Percentiles rank a stretch among this genome's conserved stretches.
Evolutionary conservation across 2,113 vertebrate species (phyloP).

Genomic region (Blennius ocellaris): DNA sequence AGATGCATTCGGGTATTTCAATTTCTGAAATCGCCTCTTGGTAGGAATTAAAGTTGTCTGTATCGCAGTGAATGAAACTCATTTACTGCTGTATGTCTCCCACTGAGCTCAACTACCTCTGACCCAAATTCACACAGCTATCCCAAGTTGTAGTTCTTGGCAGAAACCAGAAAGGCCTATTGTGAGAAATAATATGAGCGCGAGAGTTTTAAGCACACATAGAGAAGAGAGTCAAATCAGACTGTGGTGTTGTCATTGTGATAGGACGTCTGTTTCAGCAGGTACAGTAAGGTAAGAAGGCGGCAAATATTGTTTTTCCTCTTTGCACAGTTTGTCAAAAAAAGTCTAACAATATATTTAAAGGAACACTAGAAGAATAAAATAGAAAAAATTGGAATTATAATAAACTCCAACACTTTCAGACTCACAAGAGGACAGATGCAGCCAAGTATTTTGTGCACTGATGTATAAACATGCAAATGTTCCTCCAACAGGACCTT

Average conservation of each 20-base stretch:
- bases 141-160: neutral
- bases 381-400: neutral
- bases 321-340: too few relatives aligned
- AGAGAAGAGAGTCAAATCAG: neutral
- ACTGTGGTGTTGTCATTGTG: neutral
- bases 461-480: neutral
- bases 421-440: neutral
- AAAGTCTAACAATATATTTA: neutral
- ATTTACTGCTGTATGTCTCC: neutral
- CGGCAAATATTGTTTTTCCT: neutral
- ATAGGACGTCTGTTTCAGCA: neutral
- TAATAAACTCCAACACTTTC: neutral
- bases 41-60: too few relatives aligned
- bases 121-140: neutral
- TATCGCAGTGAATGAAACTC: neutral
- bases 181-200: too few relatives aligned
- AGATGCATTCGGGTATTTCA: neutral
- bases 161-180: neutral
- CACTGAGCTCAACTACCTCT: neutral
- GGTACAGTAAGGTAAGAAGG: neutral
- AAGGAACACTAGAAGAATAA: neutral
- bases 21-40: too few relatives aligned
- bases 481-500: conserved; percentile 85
- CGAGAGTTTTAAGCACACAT: neutral
- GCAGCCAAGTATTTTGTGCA: neutral